Base-by-base conservation (phyloP, 92 coral and sea anemone genomes). In the Parazoanthus swiftii region DNA sequence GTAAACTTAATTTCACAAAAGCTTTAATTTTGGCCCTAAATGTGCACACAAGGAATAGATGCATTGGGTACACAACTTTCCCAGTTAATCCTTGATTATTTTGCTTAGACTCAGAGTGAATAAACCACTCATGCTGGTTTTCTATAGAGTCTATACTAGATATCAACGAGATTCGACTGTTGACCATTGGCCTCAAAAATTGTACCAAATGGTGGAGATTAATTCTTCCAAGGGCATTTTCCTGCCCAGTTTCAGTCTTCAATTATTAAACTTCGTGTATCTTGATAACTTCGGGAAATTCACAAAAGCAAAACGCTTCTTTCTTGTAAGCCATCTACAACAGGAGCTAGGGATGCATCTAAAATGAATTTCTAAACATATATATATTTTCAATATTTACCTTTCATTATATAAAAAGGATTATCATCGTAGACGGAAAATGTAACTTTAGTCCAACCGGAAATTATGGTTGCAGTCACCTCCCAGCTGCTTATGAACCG, bases 401-500 rank as follows among this genome's bases (percentile, higher is more conserved):
- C 11, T 80, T 80, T 56, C 38, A 6, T 56, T 18, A 15, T n/a
- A 26, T 11, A 33, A 80, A 56, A 21, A 36, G 4, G 48, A 78
- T 66, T n/a, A 79, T 46, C 56, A 15, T 14, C 36, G 38, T 56
- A 33, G 5, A 23, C 35, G 36, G 68, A 74, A 16, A 44, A 84
- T 25, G 59, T 43, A 70, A 48, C 51, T 25, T 48, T 16, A 42
- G 6, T 72, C 75, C 14, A 54, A 84, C 67, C 87, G 87, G 87
- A 84, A 72, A 84, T 71, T 77, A 75, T 21, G 87, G 77, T 84
- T 68, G 14, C 58, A 84, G 58, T 67, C 46, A 75, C 74, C 87
- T 71, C 79, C 79, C 79, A 71, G 65, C 87, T 72, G 87, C 87
- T 70, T 48, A 79, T 71, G 66, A 71, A 84, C 87, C 87, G 87